These are phyloP conservation scores for Semicossyphus pulcher DNA, from an alignment of 2,113 vertebrate species.

Conservation along the genomic window DNA sequence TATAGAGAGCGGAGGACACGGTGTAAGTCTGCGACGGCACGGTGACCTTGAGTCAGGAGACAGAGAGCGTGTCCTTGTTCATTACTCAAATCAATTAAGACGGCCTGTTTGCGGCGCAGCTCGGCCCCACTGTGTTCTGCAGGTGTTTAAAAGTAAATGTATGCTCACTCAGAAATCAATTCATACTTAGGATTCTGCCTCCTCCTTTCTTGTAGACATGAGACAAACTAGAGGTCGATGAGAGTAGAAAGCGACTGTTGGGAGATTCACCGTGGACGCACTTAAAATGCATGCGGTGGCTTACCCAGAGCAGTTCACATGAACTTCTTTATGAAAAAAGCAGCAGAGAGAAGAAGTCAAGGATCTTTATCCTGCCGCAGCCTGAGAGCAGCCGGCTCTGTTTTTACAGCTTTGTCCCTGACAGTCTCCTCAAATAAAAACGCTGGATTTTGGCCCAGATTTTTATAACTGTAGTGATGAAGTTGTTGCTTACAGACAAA, in stretches of 20 bases:
- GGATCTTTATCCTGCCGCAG: constrained; percentile 27
- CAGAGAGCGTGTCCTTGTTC: constrained; percentile 73
- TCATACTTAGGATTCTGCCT: constrained; percentile 70
- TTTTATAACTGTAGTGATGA: background rate
- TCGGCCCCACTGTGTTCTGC: constrained; percentile 71
- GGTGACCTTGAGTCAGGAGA: constrained; percentile 81
- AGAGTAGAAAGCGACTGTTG: constrained; percentile 46
- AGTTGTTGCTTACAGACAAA: background rate
- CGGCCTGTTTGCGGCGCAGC: constrained; percentile 70
- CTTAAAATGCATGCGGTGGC: constrained; percentile 62
- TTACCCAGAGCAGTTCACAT: constrained; percentile 31
- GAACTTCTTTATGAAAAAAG: constrained; percentile 9
- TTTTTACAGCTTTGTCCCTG: constrained; percentile 23
- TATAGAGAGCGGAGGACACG: constrained; percentile 71
- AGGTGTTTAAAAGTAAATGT: constrained; percentile 82
- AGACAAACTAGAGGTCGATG: constrained; percentile 71
- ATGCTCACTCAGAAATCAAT: constrained; percentile 84
- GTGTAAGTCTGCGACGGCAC: constrained; percentile 45
- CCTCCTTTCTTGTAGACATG: constrained; percentile 58
- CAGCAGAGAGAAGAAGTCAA: constrained; percentile 21
- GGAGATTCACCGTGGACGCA: constrained; percentile 24
- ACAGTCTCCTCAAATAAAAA: background rate
- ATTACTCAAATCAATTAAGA: constrained; percentile 85
- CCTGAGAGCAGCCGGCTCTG: background rate
- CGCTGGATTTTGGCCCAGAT: background rate